phyloP scores from a whole-genome alignment of 2,888 invertebrate genomes.

The Eilema depressum region DNA sequence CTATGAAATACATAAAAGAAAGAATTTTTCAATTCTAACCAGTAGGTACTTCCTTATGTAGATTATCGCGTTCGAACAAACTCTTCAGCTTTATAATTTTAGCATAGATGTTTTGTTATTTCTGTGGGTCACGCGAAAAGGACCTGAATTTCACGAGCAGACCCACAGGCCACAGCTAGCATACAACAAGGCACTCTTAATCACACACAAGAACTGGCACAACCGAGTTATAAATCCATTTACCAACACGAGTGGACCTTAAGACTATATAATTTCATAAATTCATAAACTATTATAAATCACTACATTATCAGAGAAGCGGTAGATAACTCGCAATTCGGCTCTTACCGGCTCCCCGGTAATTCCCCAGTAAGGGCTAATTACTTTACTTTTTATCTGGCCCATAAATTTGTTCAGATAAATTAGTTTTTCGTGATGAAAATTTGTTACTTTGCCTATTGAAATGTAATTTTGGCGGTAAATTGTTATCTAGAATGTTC shows the following conservation, averaged over 20 bases:
- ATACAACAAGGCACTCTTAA: too few species aligned
- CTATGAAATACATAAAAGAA: too few species aligned
- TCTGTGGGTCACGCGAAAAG: too few species aligned
- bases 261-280: background rate
- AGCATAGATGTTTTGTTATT: too few species aligned
- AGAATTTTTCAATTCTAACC: too few species aligned
- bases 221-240: background rate
- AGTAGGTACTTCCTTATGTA: too few species aligned
- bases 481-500: slow-evolving; percentile 20
- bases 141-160: background rate
- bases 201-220: too few species aligned
- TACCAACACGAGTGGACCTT: background rate
- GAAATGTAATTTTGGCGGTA: slow-evolving; percentile 27
- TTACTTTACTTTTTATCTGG: slow-evolving; percentile 53
- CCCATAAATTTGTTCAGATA: slow-evolving; percentile 51
- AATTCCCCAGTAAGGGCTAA: slow-evolving; percentile 42
- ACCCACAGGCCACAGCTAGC: too few species aligned
- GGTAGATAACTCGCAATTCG: slow-evolving; percentile 36
- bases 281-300: slow-evolving; percentile 41
- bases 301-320: slow-evolving; percentile 38
- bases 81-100: too few species aligned
- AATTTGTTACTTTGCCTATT: slow-evolving; percentile 27
- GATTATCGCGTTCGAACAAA: too few species aligned
- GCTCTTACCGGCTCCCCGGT: slow-evolving; percentile 20
- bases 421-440: slow-evolving; percentile 50